Conservation (phyloP, 2,888 invertebrate genomes). For the Aporophyla nigra region DNA sequence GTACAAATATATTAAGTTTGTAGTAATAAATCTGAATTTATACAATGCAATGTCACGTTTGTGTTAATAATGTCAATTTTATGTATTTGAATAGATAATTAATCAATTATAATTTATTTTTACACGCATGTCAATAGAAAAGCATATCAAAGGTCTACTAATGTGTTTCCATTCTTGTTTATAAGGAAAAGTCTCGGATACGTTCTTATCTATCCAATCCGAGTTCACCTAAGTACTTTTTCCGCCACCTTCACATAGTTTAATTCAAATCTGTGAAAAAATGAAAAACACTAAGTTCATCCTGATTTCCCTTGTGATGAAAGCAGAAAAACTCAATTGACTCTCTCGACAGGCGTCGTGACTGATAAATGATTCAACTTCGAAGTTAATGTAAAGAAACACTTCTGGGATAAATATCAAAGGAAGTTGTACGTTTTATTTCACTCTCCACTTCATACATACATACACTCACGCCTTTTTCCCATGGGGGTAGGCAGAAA, state of each 20-base stretch:
- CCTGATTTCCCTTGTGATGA: constrained; percentile 35
- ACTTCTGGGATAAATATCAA: constrained; percentile 9
- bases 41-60: no score
- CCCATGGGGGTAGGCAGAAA: no score
- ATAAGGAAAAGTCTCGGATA: background rate
- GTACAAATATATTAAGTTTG: no score
- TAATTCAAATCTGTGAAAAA: constrained; percentile 1
- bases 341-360: constrained; percentile 25
- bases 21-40: no score
- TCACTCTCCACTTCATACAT: background rate
- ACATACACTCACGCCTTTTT: no score
- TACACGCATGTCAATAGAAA: no score
- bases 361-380: constrained; percentile 14
- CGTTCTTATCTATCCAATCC: background rate
- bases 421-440: background rate
- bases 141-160: no score
- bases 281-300: constrained; percentile 1
- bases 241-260: background rate
- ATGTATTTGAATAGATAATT: no score
- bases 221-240: background rate
- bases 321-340: constrained; percentile 38
- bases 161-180: background rate
- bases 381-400: background rate
- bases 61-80: no score
- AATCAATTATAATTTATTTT: no score